These are phyloP conservation scores for Siniperca scherzeri DNA, from an alignment of 2,797 vertebrate genomes.

Conservation along the genomic window DNA sequence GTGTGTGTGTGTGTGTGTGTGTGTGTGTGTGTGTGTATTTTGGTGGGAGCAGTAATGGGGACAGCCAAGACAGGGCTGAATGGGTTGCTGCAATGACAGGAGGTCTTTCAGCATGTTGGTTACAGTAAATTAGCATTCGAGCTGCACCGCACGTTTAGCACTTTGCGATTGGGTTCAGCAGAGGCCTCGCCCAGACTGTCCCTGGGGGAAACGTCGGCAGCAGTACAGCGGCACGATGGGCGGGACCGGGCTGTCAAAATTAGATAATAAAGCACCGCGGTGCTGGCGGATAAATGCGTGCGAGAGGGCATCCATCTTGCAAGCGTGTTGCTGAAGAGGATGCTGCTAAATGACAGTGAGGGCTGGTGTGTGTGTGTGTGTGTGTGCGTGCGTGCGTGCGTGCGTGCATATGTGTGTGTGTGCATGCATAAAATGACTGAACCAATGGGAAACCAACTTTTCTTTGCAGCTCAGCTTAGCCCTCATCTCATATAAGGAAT, in stretches of 20 bases:
- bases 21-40: constrained; percentile 22
- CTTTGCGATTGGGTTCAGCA: constrained; percentile 86
- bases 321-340: constrained; percentile 82
- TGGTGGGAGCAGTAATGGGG: constrained; percentile 37
- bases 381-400: constrained; percentile 42
- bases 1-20: background rate
- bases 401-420: constrained; percentile 33
- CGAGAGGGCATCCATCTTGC: constrained; percentile 88
- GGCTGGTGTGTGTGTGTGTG: constrained; percentile 52
- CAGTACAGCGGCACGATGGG: constrained; percentile 80
- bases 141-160: constrained; percentile 81
- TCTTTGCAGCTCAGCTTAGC: constrained; percentile 56
- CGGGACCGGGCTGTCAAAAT: constrained; percentile 86
- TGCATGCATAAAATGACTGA: constrained; percentile 50
- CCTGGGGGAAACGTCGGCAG: constrained; percentile 82
- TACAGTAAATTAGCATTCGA: constrained; percentile 88
- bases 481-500: constrained; percentile 55
- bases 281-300: constrained; percentile 83
- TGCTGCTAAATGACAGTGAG: constrained; percentile 84
- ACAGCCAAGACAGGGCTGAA: constrained; percentile 51
- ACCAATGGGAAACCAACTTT: constrained; percentile 67
- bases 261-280: constrained; percentile 88
- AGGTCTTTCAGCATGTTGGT: constrained; percentile 74
- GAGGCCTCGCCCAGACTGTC: constrained; percentile 84
- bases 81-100: constrained; percentile 71